Conservation (phyloP, 2,888 invertebrate species). For the Sarcophaga variegata region DNA sequence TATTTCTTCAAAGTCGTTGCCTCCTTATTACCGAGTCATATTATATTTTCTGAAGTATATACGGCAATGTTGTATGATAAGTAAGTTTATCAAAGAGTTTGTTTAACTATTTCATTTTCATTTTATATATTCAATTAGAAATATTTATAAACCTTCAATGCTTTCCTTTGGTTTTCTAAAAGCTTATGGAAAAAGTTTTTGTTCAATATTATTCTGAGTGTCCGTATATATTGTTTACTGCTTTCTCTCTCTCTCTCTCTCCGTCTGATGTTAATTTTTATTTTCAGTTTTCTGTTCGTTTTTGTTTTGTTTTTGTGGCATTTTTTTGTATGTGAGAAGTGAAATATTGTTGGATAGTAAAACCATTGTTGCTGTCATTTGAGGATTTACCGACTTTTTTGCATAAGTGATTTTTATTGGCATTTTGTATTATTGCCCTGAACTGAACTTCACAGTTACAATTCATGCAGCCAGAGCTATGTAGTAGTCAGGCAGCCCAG, state of each 20-base stretch:
- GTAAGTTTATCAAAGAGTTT: conserved; percentile 42
- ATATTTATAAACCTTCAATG: no score
- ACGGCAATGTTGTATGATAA: not conserved
- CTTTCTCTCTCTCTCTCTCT: not conserved
- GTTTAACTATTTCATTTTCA: conserved; percentile 29
- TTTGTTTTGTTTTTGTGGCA: conserved; percentile 41
- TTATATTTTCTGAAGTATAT: no score
- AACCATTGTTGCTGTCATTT: conserved; percentile 65
- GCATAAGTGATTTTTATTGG: conserved; percentile 67
- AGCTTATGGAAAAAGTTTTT: no score
- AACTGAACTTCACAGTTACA: conserved; percentile 4
- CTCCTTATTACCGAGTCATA: no score
- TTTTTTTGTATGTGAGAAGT: conserved; percentile 45
- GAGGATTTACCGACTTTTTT: conserved; percentile 65
- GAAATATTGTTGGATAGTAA: conserved; percentile 53
- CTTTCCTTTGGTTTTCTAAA: no score
- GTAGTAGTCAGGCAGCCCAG: not conserved
- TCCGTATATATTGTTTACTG: no score
- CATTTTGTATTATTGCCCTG: conserved; percentile 51
- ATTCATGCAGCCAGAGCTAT: not conserved
- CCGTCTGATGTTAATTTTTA: no score
- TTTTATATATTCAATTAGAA: conserved; percentile 39
- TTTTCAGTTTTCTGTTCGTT: not conserved
- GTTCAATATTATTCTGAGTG: no score
- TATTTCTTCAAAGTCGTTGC: no score